Evolutionary conservation across 2,888 invertebrate species (phyloP).

Genomic region (Heliconius ismenius): DNA sequence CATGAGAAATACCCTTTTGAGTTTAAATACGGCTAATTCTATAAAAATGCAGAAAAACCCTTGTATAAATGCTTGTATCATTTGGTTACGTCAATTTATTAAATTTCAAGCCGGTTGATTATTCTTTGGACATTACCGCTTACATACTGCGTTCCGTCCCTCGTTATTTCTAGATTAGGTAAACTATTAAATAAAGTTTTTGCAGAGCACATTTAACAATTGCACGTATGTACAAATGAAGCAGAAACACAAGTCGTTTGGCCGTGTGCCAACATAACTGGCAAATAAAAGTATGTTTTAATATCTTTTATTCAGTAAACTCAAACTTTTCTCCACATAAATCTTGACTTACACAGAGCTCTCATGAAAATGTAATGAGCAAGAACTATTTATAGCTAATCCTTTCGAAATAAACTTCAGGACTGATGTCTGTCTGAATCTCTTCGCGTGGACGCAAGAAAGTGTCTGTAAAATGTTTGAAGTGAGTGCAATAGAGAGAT

Average conservation of each 20-base stretch:
- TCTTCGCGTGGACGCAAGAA: slow-evolving; percentile 65
- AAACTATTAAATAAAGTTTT: slow-evolving; percentile 24
- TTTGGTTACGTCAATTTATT: no score
- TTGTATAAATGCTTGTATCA: no score
- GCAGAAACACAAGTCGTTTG: slow-evolving; percentile 63
- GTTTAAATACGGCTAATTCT: no score
- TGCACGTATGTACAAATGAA: slow-evolving; percentile 44
- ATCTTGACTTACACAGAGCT: slow-evolving; percentile 70
- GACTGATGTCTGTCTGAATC: slow-evolving; percentile 62
- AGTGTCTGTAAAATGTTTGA: slow-evolving; percentile 63
- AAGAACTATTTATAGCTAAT: slow-evolving; percentile 80
- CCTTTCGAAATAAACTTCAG: slow-evolving; percentile 77
- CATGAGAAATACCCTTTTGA: no score
- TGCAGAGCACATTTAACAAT: slow-evolving; percentile 24
- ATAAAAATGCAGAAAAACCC: no score
- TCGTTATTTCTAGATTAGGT: background rate
- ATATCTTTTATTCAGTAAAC: slow-evolving; percentile 80
- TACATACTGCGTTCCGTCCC: background rate
- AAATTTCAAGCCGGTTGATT: no score
- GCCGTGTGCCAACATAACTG: slow-evolving; percentile 67
- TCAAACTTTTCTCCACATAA: slow-evolving; percentile 79
- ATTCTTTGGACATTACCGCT: slow-evolving; percentile 1
- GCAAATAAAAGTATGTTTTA: slow-evolving; percentile 58
- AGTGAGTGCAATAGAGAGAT: slow-evolving; percentile 54
- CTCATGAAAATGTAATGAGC: slow-evolving; percentile 80